Evolutionary conservation across 2,888 invertebrate genomes (phyloP).

Genomic region (Epinotia brunnichana): DNA sequence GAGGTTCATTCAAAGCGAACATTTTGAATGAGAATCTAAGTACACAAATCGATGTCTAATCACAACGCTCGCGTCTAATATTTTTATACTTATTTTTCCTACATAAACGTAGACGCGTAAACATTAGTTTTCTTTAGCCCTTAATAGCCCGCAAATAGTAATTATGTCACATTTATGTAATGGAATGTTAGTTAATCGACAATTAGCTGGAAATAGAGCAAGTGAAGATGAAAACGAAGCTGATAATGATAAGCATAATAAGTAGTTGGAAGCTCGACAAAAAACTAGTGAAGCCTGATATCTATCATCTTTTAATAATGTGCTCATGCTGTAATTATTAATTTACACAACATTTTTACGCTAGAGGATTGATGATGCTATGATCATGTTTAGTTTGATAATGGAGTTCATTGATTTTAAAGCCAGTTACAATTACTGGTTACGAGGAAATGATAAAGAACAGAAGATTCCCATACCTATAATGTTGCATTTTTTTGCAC

Average conservation of each 20-base stretch:
- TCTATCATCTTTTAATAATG: conserved; percentile 30
- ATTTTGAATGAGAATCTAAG: background rate
- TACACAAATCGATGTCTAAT: background rate
- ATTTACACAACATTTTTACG: background rate
- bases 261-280: conserved; percentile 19
- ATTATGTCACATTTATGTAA: conserved; percentile 27
- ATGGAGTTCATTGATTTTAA: background rate
- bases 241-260: conserved; percentile 33
- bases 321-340: background rate
- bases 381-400: background rate
- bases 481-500: background rate
- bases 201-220: conserved; percentile 33
- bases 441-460: background rate
- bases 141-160: too few species aligned
- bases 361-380: background rate
- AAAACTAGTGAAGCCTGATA: conserved; percentile 34
- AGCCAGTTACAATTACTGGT: background rate
- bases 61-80: too few species aligned
- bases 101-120: too few species aligned
- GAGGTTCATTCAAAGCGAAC: background rate
- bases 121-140: too few species aligned
- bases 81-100: too few species aligned
- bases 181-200: conserved; percentile 27
- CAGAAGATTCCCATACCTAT: too few species aligned
- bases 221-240: conserved; percentile 39